Evolutionary conservation across 2,797 vertebrate genomes (phyloP).

Genomic region (Myotis myotis): DNA sequence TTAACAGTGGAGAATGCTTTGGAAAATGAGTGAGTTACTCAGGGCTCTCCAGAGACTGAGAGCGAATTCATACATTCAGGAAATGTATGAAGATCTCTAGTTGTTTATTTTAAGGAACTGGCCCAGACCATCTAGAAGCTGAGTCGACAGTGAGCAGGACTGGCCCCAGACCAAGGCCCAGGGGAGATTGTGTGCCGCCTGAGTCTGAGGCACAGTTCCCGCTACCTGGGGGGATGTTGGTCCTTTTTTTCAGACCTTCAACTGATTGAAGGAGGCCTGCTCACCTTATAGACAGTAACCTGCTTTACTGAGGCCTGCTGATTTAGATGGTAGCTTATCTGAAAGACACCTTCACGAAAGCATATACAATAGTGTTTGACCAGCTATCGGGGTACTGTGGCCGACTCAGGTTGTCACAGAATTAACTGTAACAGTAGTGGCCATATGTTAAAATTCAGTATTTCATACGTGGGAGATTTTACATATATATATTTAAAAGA

Average conservation of each 20-base stretch:
- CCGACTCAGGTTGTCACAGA: background rate
- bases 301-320: background rate
- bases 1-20: background rate
- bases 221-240: background rate
- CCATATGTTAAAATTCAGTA: background rate
- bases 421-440: background rate
- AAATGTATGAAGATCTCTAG: too few species aligned
- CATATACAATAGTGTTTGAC: background rate
- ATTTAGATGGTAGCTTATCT: background rate
- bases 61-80: background rate
- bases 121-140: background rate
- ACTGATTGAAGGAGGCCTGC: background rate
- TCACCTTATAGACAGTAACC: background rate
- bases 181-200: fast-evolving
- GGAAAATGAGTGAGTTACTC: background rate
- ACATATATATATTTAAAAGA: background rate
- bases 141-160: background rate
- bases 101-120: background rate
- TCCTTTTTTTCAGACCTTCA: background rate
- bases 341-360: background rate
- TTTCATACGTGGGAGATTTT: background rate
- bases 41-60: background rate
- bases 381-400: background rate
- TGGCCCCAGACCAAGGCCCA: too few species aligned
- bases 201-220: background rate